A percentile compares a stretch with the other conserved stretches of the same genome.
Evolutionary conservation across 1,140 invertebrate species (phyloP).

Genomic region (Aphelenchoides fujianensis): DNA sequence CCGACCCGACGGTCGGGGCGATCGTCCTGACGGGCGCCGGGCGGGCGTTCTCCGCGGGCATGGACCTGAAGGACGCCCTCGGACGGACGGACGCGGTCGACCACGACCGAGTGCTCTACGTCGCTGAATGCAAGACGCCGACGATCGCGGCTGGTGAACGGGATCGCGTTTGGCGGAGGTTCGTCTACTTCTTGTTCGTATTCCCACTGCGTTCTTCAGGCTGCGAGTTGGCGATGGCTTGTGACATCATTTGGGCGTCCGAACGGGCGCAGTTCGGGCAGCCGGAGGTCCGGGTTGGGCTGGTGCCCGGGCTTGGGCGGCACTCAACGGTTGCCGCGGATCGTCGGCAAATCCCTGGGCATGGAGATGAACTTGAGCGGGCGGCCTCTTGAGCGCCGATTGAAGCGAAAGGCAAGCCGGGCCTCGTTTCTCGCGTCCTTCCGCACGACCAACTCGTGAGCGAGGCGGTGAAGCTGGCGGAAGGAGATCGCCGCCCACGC

Average conservation of each 20-base stretch:
- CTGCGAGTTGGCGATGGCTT: constrained; percentile 97
- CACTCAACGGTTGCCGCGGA: constrained; percentile 82
- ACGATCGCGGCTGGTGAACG: constrained; percentile 98
- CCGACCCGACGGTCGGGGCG: constrained; percentile 75
- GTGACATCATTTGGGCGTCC: constrained; percentile 94
- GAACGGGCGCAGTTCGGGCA: constrained; percentile 96
- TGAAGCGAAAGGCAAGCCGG: no score
- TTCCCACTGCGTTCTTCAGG: constrained; percentile 60
- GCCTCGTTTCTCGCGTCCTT: constrained; percentile 61
- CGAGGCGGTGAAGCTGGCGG: constrained; percentile 84
- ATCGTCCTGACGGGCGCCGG: constrained; percentile 92
- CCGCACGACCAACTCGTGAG: constrained; percentile 37
- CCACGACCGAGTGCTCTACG: constrained; percentile 78
- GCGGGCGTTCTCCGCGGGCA: constrained; percentile 89
- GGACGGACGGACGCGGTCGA: constrained; percentile 73
- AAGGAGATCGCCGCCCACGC: constrained; percentile 89
- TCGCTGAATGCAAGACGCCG: constrained; percentile 78
- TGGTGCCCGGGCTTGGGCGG: constrained; percentile 85
- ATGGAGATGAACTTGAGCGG: constrained; percentile 97
- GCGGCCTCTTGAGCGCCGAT: constrained; percentile 79
- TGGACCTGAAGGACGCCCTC: constrained; percentile 96
- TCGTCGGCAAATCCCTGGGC: constrained; percentile 89
- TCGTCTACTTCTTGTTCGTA: background rate
- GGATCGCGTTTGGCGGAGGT: constrained; percentile 87
- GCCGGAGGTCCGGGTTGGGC: constrained; percentile 92